Base-by-base conservation (phyloP, 1,140 invertebrate species). In the Linepithema humile region DNA sequence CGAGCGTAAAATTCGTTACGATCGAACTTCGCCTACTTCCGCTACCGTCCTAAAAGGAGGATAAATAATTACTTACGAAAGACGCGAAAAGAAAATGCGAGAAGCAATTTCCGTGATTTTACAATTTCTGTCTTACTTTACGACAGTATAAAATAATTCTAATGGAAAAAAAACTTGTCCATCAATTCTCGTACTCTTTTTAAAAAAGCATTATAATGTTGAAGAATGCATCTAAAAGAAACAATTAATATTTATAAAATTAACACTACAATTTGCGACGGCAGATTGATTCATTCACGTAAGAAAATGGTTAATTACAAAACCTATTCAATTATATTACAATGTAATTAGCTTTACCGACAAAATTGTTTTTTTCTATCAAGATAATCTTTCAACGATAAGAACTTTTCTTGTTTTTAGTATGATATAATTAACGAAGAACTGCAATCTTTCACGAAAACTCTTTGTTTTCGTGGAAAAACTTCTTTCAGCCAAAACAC, bases 1-100 rank as follows among this genome's bases (percentile, higher is more conserved):
- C 55, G 88, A 45, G 84, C 91, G 86, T 91, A 92, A 92, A 92
- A 91, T 86, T 88, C 77, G 86, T 88, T 84, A 88, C 88, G 88
- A 89, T 89, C 85, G 82, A 69, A 83, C 78, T 73, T 77, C 15
- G 77, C 67, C 85, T 78, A 78, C 83, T 88, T 88, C 87, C 87
- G 87, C 48, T 77, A 78, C 69, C 50, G 50, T 83, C 57, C 72
- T 55, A 32, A 10, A 32, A 84, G 38, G 7, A 53, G 50, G 32
- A 53, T 15, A 29, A 43, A 48, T 45, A 40, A 67, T 78, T 82
- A 82, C 67, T 69, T 69, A 55, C 45, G 32, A 62, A 67, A 38
- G 50, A 50, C 20, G 20, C 72, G 70, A 43, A 9, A 2, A 38
- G 23, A 85, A 29, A 59, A 38, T 60, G 53, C 23, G 48, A 50